Evolutionary conservation across 2,113 vertebrate genomes (phyloP).

Genomic region (Lonchura striata): DNA sequence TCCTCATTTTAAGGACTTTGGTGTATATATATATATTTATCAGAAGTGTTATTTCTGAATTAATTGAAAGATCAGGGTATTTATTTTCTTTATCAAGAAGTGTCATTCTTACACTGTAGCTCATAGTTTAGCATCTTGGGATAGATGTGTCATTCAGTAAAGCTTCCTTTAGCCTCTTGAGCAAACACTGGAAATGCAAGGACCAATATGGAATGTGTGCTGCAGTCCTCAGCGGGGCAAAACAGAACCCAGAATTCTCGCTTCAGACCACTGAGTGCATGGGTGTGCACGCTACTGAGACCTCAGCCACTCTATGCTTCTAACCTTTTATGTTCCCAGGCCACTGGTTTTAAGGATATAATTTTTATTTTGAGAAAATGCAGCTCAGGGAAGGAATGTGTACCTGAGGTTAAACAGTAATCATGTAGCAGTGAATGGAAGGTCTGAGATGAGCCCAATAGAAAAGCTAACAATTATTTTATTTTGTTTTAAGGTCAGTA

Average conservation of each 20-base stretch:
- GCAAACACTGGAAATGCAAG: neutral
- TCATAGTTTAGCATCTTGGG: neutral
- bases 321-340: neutral
- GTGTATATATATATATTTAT: too few species aligned
- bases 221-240: fast-evolving
- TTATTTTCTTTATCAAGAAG: neutral
- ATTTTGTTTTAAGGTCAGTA: neutral
- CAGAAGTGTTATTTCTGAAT: neutral
- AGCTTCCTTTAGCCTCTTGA: neutral
- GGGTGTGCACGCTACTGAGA: neutral
- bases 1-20: neutral
- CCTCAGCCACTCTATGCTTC: neutral
- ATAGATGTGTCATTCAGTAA: neutral
- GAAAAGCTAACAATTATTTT: neutral
- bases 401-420: neutral
- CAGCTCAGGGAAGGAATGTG: neutral
- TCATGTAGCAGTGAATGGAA: neutral
- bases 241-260: neutral
- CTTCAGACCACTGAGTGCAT: neutral
- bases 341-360: neutral
- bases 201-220: neutral
- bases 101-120: neutral
- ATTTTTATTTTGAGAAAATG: neutral
- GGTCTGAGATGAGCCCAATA: neutral
- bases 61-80: neutral